Evolutionary conservation across 2,888 invertebrate species (phyloP), one percentile per base, ranked within the genome.

Genomic region (Erynnis tages): DNA sequence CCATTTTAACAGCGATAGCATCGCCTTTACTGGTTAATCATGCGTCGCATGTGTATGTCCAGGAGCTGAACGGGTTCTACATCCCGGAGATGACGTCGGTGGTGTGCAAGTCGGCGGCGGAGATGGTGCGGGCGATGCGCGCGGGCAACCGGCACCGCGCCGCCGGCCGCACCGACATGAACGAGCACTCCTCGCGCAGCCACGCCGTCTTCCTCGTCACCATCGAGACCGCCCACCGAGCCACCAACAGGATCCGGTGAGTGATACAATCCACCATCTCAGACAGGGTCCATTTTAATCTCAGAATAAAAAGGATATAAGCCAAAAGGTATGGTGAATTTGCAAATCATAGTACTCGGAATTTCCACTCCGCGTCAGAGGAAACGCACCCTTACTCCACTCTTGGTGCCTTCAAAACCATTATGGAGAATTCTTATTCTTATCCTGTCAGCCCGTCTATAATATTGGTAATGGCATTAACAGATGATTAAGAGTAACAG

Each of bases 131-230:
- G 66, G 94, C 98, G 34, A 98, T 99, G 98, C 93, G 93, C 62
- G 91, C 94, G 37, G 99, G 99, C 45, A 98, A 98, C 84, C 93
- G 94, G 66, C 96, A 98, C 85, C 93, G 99, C 66, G 96, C 98
- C n/a, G 95, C 98, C 41, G 99, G 96, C 17, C 94, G 96, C 57
- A 98, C 98, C 46, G 96, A 98, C 79, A 98, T 98, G 98, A 99
- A 99, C 89, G 97, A 98, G 81, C 98, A 98, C 84, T 98, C 98
- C 68, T 98, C 98, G 29, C 91, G 99, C 58, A 98, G 98, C 38
- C 99, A 99, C 90, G 99, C 99, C 48, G 98, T 99, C 62, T 99
- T 99, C 83, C 95, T 98, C 79, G 97, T 99, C 65, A 98, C 98
- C 45, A 95, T 99, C 37, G 99, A 99, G 90, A 98, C 98, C 30